Percentiles rank a stretch among this genome's conserved stretches.
These are phyloP conservation scores for Peromyscus attwateri DNA, from an alignment of 2,797 vertebrate species.

Conservation along the genomic window DNA sequence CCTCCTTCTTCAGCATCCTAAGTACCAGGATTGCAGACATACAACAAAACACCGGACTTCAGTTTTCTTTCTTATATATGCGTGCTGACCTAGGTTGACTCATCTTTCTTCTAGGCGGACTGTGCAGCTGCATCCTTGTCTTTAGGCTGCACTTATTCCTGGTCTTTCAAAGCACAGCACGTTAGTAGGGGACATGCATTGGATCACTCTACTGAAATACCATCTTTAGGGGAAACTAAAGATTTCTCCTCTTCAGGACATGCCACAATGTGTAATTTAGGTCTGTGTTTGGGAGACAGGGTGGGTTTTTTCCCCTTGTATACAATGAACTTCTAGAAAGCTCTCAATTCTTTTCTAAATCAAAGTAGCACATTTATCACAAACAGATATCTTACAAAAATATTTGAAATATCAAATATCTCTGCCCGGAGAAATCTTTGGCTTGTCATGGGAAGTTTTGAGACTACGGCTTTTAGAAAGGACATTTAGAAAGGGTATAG, in stretches of 20 bases:
- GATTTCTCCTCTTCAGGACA: background rate
- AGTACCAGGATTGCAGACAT: background rate
- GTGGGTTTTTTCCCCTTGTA: background rate
- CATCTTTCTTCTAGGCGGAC: background rate
- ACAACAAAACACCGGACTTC: background rate
- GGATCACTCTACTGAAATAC: background rate
- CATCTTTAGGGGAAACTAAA: background rate
- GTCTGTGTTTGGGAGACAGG: background rate
- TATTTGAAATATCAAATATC: background rate
- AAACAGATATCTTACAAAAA: constrained; percentile 11
- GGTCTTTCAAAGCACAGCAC: background rate
- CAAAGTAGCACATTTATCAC: background rate
- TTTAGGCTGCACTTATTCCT: background rate
- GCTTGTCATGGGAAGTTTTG: background rate
- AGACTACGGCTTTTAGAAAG: background rate
- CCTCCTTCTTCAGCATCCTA: background rate
- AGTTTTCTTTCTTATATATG: background rate
- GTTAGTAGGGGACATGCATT: background rate
- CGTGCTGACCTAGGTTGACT: background rate
- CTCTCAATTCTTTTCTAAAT: background rate
- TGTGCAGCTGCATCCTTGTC: background rate
- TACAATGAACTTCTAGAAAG: background rate
- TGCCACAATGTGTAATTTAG: background rate
- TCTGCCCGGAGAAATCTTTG: background rate
- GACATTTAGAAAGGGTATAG: background rate